Percentiles rank a stretch among this genome's conserved stretches.
Conservation (phyloP, 2,113 vertebrate genomes). For the Thamnophis sirtalis region DNA sequence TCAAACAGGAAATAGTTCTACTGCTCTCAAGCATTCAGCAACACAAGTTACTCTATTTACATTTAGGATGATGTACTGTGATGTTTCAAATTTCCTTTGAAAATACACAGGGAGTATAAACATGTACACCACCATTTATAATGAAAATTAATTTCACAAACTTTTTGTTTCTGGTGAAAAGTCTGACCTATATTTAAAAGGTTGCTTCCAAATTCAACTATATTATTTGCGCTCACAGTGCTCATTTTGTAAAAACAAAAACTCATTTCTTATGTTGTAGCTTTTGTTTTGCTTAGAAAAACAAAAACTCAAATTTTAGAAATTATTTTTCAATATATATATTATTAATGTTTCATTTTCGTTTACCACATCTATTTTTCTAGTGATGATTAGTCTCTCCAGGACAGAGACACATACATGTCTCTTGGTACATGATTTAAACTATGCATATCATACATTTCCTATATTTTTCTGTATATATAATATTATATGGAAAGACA, state of each 20-base stretch:
- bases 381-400: constrained; percentile 70
- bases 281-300: constrained; percentile 31
- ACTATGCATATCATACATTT: constrained; percentile 54
- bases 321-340: constrained; percentile 66
- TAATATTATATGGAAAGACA: constrained; percentile 41
- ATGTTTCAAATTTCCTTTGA: fast-evolving
- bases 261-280: constrained; percentile 59
- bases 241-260: constrained; percentile 49
- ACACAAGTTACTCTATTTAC: neutral
- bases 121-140: neutral
- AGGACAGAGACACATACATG: constrained; percentile 57
- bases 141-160: constrained; percentile 33
- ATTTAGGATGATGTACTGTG: neutral
- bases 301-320: constrained; percentile 55
- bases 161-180: constrained; percentile 30
- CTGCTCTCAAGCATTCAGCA: neutral
- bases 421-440: constrained; percentile 48
- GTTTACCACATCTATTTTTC: constrained; percentile 62
- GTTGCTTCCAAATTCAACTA: constrained; percentile 24
- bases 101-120: no score
- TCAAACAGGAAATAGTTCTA: neutral
- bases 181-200: constrained; percentile 43
- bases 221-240: constrained; percentile 29
- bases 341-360: constrained; percentile 64
- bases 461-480: constrained; percentile 54